A percentile compares a stretch with the other conserved stretches of the same genome.
phyloP scores from a whole-genome alignment of 2,113 vertebrate species.

The Irena cyanogastra region DNA sequence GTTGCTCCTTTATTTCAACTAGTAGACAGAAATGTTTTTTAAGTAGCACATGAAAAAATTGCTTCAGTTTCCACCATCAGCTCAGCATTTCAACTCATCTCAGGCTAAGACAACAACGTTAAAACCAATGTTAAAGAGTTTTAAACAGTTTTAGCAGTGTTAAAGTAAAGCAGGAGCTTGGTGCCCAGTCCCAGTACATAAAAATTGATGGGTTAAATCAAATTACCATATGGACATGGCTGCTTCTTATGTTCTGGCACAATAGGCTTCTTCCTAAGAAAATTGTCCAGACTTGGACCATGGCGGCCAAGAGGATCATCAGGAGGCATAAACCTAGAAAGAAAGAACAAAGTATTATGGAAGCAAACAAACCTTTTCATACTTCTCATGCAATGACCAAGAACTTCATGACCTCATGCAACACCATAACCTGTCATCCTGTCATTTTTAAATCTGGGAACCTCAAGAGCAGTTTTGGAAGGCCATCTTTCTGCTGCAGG shows the following conservation, averaged over 20 bases:
- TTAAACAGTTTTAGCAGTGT: neutral
- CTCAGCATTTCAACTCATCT: neutral
- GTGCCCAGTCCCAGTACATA: neutral
- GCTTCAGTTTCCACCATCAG: neutral
- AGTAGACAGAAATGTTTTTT: neutral
- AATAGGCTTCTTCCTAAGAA: slow-evolving; percentile 91
- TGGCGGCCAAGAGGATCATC: slow-evolving; percentile 96
- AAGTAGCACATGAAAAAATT: neutral
- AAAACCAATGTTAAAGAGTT: neutral
- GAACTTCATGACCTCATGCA: neutral
- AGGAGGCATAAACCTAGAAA: slow-evolving; percentile 92
- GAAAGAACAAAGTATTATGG: neutral
- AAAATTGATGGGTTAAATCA: neutral
- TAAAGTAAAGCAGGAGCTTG: neutral
- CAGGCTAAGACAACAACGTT: neutral
- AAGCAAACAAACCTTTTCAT: neutral
- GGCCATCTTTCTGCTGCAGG: neutral
- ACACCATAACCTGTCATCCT: neutral
- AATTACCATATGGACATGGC: slow-evolving; percentile 93
- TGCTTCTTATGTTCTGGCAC: slow-evolving; percentile 97
- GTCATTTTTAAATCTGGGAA: neutral
- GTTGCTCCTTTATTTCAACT: neutral
- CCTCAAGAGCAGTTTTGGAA: neutral
- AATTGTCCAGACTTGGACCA: slow-evolving; percentile 94
- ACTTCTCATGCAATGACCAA: neutral